Conservation (phyloP, 2,888 invertebrate species). For the Isotomurus palustris region DNA sequence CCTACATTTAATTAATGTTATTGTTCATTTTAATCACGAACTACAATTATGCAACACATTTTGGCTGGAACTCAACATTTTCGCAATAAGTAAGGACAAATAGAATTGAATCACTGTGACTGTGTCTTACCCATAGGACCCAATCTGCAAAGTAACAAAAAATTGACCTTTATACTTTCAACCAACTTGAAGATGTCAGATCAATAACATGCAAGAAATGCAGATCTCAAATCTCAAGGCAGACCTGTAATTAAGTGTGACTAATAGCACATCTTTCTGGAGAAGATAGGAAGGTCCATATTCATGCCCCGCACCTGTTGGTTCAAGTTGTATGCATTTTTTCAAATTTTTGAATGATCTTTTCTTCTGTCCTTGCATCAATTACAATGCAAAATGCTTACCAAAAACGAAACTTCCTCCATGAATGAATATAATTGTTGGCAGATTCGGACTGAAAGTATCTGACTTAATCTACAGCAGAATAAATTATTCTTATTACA, state of each 20-base stretch:
- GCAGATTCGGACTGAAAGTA: slow-evolving; percentile 18
- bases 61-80: background rate
- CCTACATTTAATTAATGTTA: slow-evolving; percentile 2
- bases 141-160: background rate
- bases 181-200: too few relatives aligned
- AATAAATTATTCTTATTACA: too few relatives aligned
- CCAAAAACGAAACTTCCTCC: slow-evolving; percentile 27
- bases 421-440: slow-evolving; percentile 32
- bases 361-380: background rate
- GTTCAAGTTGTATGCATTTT: background rate
- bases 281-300: slow-evolving; percentile 26
- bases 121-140: slow-evolving; percentile 13
- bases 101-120: background rate
- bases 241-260: slow-evolving; percentile 22
- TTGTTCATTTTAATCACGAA: too few relatives aligned
- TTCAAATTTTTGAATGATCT: background rate
- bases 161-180: background rate
- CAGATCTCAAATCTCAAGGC: too few relatives aligned
- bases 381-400: background rate
- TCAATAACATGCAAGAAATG: background rate
- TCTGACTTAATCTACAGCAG: slow-evolving; percentile 16
- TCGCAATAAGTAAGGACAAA: background rate
- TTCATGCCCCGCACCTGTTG: slow-evolving; percentile 15
- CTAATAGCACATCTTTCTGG: slow-evolving; percentile 19
- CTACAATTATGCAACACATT: too few relatives aligned